Conservation (phyloP, 2,797 vertebrate genomes). For the Melanotaenia nigrans region DNA sequence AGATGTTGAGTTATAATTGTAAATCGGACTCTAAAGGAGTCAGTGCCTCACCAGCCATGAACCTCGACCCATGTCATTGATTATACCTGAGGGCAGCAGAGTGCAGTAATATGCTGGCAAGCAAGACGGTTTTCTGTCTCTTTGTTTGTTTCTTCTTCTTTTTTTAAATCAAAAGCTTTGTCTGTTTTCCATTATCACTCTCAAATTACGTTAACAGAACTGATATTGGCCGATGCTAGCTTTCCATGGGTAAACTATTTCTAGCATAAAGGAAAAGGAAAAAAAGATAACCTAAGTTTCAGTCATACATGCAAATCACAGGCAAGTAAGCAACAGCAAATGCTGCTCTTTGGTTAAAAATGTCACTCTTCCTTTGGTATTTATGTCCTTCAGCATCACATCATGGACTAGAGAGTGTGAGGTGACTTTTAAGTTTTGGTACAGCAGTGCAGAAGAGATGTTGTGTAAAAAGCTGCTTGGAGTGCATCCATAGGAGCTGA, state of each 20-base stretch:
- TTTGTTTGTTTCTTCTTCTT: background rate
- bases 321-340: constrained; percentile 18
- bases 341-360: constrained; percentile 26
- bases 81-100: background rate
- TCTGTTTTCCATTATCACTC: constrained; percentile 7
- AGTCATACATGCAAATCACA: constrained; percentile 28
- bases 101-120: constrained; percentile 2
- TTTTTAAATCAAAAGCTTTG: constrained; percentile 1
- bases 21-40: no score
- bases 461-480: constrained; percentile 31
- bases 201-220: background rate
- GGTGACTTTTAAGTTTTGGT: constrained; percentile 30
- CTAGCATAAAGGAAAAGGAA: background rate
- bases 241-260: background rate
- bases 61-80: background rate
- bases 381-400: constrained; percentile 38
- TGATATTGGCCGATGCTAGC: background rate
- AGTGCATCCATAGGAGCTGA: constrained; percentile 32
- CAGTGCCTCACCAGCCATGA: no score
- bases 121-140: background rate
- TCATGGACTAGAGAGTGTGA: constrained; percentile 16
- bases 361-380: constrained; percentile 20
- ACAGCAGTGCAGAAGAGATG: background rate
- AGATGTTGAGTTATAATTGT: no score
- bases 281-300: background rate